Conservation (phyloP, 1,140 invertebrate species). For the Agrypnia vestita region DNA sequence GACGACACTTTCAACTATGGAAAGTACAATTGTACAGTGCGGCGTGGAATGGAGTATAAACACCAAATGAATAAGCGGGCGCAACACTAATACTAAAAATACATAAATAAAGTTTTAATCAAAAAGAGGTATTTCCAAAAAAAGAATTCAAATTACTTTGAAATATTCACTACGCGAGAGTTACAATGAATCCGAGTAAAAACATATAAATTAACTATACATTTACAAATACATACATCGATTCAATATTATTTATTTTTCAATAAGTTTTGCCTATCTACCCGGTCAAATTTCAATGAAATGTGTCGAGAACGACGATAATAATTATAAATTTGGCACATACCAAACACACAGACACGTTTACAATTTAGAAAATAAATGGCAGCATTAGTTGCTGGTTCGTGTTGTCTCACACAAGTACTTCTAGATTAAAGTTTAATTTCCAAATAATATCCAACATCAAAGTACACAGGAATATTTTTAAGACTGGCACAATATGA, state of each 20-base stretch:
- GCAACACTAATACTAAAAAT: no score
- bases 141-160: not conserved
- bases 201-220: slow-evolving; percentile 18
- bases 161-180: not conserved
- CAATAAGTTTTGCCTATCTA: slow-evolving; percentile 37
- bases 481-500: not conserved
- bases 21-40: no score
- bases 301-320: not conserved
- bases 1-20: no score
- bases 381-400: no score
- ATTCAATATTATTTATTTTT: slow-evolving; percentile 10
- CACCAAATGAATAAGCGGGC: no score
- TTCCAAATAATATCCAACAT: not conserved
- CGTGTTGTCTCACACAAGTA: no score
- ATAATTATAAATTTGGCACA: slow-evolving; percentile 36
- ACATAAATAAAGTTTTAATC: no score
- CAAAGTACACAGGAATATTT: not conserved
- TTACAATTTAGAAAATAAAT: not conserved
- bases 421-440: no score
- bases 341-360: slow-evolving; percentile 32
- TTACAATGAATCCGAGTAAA: not conserved
- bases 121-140: not conserved
- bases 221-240: slow-evolving; percentile 24
- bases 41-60: no score
- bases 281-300: slow-evolving; percentile 14